phyloP scores from a whole-genome alignment of 1,140 invertebrate species.

The Leptonema lineaticorne region DNA sequence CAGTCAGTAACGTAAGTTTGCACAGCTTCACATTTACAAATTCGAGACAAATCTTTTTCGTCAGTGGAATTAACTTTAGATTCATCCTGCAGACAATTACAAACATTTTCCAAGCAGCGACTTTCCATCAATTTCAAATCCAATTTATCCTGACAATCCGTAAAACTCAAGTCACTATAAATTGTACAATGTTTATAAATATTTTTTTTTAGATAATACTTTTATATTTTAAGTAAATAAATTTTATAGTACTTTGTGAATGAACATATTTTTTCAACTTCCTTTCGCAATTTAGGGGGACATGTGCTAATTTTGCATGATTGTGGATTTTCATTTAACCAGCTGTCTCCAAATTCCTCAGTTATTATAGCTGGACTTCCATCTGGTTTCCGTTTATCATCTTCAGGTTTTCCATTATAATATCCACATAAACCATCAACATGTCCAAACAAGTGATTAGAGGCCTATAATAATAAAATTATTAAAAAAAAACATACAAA shows the following conservation, averaged over 20 bases:
- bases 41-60: conserved; percentile 37
- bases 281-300: conserved; percentile 58
- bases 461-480: conserved; percentile 44
- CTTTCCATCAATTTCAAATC: conserved; percentile 67
- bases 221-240: too few species aligned
- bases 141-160: conserved; percentile 62
- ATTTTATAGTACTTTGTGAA: conserved; percentile 55
- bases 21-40: conserved; percentile 68
- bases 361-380: conserved; percentile 63
- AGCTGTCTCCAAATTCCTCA: conserved; percentile 72
- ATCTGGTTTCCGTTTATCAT: conserved; percentile 72
- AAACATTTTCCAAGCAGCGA: conserved; percentile 72
- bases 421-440: conserved; percentile 80
- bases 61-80: conserved; percentile 41
- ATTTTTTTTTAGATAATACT: conserved; percentile 12
- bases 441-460: conserved; percentile 58
- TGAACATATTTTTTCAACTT: conserved; percentile 65
- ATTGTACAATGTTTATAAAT: too few species aligned
- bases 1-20: conserved; percentile 72
- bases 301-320: conserved; percentile 62
- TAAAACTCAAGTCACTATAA: too few species aligned
- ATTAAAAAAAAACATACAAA: background rate
- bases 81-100: conserved; percentile 61
- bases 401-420: conserved; percentile 63
- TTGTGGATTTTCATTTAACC: conserved; percentile 59